These are phyloP conservation scores for Corynorhinus townsendii DNA, from an alignment of 2,113 vertebrate species.

Conservation along the genomic window DNA sequence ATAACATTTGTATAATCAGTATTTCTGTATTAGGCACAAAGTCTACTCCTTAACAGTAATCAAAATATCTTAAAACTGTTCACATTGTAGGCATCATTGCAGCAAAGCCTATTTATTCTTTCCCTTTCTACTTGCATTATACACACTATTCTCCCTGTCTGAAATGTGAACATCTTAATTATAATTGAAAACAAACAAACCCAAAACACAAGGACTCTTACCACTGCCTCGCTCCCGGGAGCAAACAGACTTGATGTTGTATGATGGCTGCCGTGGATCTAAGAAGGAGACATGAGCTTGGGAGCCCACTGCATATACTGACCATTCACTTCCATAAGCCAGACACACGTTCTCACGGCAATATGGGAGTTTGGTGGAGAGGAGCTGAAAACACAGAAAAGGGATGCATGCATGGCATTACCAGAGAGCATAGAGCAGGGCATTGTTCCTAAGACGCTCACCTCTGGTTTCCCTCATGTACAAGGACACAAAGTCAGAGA, in stretches of 20 bases:
- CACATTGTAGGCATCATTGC: neutral
- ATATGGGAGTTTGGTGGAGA: slow-evolving; percentile 96
- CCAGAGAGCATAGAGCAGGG: neutral
- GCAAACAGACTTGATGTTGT: slow-evolving; percentile 92
- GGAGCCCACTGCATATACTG: slow-evolving; percentile 96
- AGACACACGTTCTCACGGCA: slow-evolving; percentile 98
- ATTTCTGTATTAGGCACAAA: neutral
- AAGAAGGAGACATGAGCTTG: slow-evolving; percentile 98
- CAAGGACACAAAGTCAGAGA: neutral
- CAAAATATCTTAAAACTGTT: slow-evolving; percentile 7
- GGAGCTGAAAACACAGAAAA: slow-evolving; percentile 82
- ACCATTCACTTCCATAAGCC: slow-evolving; percentile 97
- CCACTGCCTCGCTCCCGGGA: slow-evolving; percentile 95
- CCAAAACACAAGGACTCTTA: slow-evolving; percentile 75
- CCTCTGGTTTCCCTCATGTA: neutral
- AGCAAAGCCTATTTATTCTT: neutral
- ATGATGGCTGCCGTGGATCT: slow-evolving; percentile 93
- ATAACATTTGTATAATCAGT: neutral
- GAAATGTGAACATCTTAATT: neutral
- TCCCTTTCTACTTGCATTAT: neutral
- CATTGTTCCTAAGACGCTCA: neutral
- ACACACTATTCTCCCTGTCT: neutral
- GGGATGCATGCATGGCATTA: neutral
- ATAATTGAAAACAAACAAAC: slow-evolving; percentile 26
- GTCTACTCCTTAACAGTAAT: neutral